These are phyloP conservation scores for Catostomus latipinnis DNA, from an alignment of 2,797 vertebrate species.

Conservation along the genomic window DNA sequence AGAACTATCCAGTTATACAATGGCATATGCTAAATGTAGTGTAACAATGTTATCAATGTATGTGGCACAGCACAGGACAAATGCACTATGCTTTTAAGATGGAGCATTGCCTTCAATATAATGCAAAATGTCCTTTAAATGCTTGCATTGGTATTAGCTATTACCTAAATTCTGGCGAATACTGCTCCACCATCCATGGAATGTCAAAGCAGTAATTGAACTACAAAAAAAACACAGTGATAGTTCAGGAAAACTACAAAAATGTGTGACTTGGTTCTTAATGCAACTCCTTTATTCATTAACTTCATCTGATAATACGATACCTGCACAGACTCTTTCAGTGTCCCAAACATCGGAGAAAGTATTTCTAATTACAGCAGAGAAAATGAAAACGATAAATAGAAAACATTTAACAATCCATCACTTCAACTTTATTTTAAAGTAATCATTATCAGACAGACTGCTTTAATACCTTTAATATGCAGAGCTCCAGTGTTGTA, in stretches of 20 bases:
- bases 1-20: neutral
- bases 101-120: neutral
- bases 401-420: too few species aligned
- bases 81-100: neutral
- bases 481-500: conserved; percentile 91
- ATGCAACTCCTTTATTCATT: neutral
- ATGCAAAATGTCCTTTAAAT: neutral
- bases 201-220: conserved; percentile 99
- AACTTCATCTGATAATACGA: too few species aligned
- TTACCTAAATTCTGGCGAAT: conserved; percentile 91
- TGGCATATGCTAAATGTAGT: neutral
- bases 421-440: neutral
- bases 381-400: too few species aligned
- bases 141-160: conserved; percentile 10
- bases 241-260: neutral
- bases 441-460: neutral
- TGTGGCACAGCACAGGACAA: neutral
- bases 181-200: conserved; percentile 82
- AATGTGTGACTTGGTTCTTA: neutral
- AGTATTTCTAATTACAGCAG: too few species aligned
- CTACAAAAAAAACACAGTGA: conserved; percentile 71
- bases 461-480: conserved; percentile 84
- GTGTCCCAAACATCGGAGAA: too few species aligned
- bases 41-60: neutral
- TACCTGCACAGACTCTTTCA: too few species aligned